Percentiles rank a stretch among this genome's conserved stretches.
Conservation (phyloP, 2,888 invertebrate species). For the Ceriagrion tenellum region DNA sequence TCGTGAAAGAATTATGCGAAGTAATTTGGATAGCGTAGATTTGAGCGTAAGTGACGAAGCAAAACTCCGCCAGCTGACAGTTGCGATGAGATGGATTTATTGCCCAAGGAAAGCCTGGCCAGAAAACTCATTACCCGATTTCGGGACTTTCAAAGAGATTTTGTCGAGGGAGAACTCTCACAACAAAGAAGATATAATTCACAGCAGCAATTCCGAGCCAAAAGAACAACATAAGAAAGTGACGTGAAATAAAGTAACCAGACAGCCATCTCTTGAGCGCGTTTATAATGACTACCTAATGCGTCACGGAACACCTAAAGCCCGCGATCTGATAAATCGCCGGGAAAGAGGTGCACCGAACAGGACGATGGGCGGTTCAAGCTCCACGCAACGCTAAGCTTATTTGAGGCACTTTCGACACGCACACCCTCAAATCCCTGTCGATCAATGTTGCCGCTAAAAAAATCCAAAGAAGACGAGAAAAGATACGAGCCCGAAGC, state of each 20-base stretch:
- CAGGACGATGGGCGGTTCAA: neutral
- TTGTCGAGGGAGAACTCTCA: neutral
- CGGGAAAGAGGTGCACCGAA: slow-evolving; percentile 15
- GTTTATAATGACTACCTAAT: slow-evolving; percentile 40
- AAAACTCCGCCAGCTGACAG: neutral
- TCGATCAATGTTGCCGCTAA: neutral
- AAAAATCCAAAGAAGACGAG: neutral
- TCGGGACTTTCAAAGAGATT: neutral
- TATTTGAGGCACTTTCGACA: slow-evolving; percentile 24
- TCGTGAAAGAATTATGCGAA: neutral
- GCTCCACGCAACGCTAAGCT: slow-evolving; percentile 57
- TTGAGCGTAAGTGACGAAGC: neutral
- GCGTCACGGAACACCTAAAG: slow-evolving; percentile 61
- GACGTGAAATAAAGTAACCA: slow-evolving; percentile 26
- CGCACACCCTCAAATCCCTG: slow-evolving; percentile 8
- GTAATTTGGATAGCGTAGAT: neutral
- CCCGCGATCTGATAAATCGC: slow-evolving; percentile 43
- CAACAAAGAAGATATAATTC: neutral
- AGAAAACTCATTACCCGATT: neutral
- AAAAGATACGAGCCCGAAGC: neutral
- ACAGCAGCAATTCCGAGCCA: neutral
- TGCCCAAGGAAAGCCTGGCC: neutral
- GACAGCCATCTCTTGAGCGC: neutral
- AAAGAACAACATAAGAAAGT: neutral
- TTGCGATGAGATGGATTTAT: neutral